These are phyloP conservation scores for Monodelphis domestica DNA, from an alignment of 2,797 vertebrate genomes.

Conservation along the genomic window DNA sequence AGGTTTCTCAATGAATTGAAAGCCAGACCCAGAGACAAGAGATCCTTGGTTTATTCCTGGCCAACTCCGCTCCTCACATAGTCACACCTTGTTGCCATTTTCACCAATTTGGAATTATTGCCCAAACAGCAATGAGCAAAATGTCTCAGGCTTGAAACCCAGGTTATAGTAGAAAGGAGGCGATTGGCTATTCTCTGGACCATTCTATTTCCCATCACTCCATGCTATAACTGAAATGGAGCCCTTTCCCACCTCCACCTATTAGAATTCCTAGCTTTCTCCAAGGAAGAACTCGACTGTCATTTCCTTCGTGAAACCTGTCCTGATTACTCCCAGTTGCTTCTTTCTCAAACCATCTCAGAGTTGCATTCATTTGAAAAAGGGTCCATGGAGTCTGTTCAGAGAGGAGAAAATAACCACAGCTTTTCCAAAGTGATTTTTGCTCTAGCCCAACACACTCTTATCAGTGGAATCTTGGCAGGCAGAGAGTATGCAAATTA, in stretches of 20 bases:
- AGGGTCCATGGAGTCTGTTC: background rate
- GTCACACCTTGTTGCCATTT: background rate
- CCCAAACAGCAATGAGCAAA: background rate
- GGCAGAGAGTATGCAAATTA: background rate
- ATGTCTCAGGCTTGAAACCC: background rate
- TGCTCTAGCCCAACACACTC: background rate
- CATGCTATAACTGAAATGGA: background rate
- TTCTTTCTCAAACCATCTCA: background rate
- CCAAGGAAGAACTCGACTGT: background rate
- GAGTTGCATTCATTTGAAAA: background rate
- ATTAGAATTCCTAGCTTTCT: background rate
- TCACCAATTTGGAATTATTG: no score
- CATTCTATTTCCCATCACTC: background rate
- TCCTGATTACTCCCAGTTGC: background rate
- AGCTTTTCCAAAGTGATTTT: background rate
- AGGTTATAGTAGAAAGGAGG: background rate
- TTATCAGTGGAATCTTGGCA: conserved; percentile 3
- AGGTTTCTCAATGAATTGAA: no score
- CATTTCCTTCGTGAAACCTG: background rate
- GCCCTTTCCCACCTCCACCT: background rate
- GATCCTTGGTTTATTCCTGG: no score
- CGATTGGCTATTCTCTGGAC: background rate
- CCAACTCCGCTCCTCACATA: background rate
- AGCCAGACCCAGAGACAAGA: no score
- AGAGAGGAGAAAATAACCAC: background rate